A percentile compares a stretch with the other conserved stretches of the same genome.
phyloP scores from a whole-genome alignment of 2,888 invertebrate genomes.

The Koerneria pararmatus region DNA sequence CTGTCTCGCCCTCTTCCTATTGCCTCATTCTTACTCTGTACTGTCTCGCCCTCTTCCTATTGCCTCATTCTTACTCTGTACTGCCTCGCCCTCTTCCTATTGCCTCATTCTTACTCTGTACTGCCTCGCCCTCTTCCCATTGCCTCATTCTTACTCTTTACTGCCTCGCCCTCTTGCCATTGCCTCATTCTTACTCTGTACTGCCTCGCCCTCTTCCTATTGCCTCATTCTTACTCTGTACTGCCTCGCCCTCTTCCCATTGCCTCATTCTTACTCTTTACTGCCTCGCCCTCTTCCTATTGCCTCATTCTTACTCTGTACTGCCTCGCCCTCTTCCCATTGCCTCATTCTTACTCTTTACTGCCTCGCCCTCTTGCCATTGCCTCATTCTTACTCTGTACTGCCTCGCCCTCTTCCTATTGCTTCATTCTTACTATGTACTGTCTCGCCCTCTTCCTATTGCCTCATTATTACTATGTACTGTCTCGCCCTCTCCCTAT shows the following conservation, averaged over 20 bases:
- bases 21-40: too few relatives aligned
- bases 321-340: neutral
- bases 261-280: neutral
- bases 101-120: too few relatives aligned
- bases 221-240: too few relatives aligned
- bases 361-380: neutral
- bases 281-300: neutral
- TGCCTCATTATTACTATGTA: neutral
- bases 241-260: neutral
- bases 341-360: neutral
- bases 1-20: too few relatives aligned
- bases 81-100: too few relatives aligned
- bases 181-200: too few relatives aligned
- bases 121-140: too few relatives aligned
- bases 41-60: too few relatives aligned
- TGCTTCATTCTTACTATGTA: neutral
- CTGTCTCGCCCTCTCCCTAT: neutral
- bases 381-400: neutral
- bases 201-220: too few relatives aligned
- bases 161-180: too few relatives aligned
- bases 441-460: neutral
- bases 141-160: too few relatives aligned
- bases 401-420: neutral
- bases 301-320: neutral
- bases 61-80: too few relatives aligned